Conservation (phyloP, 2,888 invertebrate genomes). For the Anorthoa munda region DNA sequence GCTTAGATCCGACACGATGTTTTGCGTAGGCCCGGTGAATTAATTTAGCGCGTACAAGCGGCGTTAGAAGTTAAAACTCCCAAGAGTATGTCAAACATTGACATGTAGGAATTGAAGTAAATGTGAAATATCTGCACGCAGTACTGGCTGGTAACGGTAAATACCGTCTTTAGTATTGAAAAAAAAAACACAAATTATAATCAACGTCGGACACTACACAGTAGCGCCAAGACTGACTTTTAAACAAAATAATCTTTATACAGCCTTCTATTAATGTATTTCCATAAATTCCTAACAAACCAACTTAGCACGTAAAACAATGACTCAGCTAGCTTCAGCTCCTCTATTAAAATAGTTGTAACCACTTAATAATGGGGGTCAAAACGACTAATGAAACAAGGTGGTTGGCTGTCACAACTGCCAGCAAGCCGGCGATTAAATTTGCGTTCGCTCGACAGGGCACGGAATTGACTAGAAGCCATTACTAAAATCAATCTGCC, state of each 20-base stretch:
- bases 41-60: too few relatives aligned
- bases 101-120: background rate
- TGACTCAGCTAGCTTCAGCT: conserved; percentile 23
- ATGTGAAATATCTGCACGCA: too few relatives aligned
- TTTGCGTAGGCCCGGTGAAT: too few relatives aligned
- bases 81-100: too few relatives aligned
- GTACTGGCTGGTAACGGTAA: too few relatives aligned
- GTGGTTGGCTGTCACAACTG: conserved; percentile 53
- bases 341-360: conserved; percentile 47
- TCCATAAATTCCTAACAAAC: background rate
- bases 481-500: background rate
- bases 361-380: conserved; percentile 59
- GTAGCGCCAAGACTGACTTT: too few relatives aligned
- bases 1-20: too few relatives aligned
- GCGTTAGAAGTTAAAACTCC: too few relatives aligned
- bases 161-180: too few relatives aligned
- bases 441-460: conserved; percentile 67
- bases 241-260: too few relatives aligned
- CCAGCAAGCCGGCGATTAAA: conserved; percentile 70
- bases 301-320: conserved; percentile 7
- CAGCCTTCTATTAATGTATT: background rate
- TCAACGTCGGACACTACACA: background rate
- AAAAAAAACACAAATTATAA: background rate
- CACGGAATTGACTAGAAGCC: background rate
- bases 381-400: conserved; percentile 62